Conservation (phyloP, 2,113 vertebrate species). For the Jaculus jaculus region DNA sequence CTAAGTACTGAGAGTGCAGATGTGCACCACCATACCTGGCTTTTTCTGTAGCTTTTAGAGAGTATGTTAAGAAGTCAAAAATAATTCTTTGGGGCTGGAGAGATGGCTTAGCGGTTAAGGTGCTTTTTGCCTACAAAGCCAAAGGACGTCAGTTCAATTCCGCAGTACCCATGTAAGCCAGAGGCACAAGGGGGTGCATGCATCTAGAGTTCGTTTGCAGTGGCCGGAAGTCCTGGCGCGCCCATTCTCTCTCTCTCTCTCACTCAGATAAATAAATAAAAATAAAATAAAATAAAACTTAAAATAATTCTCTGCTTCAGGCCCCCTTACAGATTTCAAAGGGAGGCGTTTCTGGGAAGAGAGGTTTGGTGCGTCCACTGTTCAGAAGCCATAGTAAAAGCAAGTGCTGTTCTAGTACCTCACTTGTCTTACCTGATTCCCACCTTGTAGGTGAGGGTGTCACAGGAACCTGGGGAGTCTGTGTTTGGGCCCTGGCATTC, state of each 20-base stretch:
- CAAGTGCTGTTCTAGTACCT: background rate
- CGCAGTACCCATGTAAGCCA: no score
- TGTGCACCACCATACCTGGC: background rate
- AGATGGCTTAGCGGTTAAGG: no score
- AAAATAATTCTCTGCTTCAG: background rate
- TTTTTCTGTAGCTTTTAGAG: background rate
- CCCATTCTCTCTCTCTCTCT: no score
- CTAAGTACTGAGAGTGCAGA: background rate
- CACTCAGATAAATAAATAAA: no score
- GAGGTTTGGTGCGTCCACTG: background rate
- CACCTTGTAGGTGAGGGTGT: rapidly evolving
- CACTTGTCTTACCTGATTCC: rapidly evolving
- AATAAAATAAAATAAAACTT: no score
- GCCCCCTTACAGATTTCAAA: background rate
- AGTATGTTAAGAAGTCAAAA: background rate
- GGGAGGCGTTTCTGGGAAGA: background rate
- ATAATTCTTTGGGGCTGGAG: background rate
- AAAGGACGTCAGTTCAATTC: no score
- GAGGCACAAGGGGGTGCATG: no score
- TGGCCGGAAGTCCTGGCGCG: no score
- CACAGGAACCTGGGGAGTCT: rapidly evolving
- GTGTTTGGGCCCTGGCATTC: background rate
- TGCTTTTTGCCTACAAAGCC: no score
- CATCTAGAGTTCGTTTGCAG: no score
- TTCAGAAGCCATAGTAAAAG: rapidly evolving